Evolutionary conservation across 2,888 invertebrate genomes (phyloP).

Genomic region (Baccha elongata): DNA sequence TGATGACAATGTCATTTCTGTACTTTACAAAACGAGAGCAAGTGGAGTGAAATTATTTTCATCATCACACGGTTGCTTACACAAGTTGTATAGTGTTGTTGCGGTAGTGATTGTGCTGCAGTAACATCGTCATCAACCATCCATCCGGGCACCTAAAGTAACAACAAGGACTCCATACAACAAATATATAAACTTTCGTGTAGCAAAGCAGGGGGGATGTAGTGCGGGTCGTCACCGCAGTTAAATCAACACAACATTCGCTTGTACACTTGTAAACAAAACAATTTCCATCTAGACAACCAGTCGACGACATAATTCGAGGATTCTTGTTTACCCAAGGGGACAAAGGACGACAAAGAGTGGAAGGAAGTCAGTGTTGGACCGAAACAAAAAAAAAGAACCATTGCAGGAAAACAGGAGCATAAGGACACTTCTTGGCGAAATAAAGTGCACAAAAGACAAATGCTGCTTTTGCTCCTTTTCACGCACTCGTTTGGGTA

Average conservation of each 20-base stretch:
- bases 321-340: conserved; percentile 43
- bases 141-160: conserved; percentile 42
- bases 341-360: conserved; percentile 6
- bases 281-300: conserved; percentile 62
- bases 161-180: conserved; percentile 26
- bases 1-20: conserved; percentile 59
- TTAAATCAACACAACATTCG: conserved; percentile 44
- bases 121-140: conserved; percentile 25
- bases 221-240: conserved; percentile 68
- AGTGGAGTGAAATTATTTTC: conserved; percentile 55
- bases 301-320: conserved; percentile 69
- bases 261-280: conserved; percentile 39
- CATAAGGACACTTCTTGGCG: conserved; percentile 48
- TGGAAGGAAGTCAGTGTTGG: conserved; percentile 20
- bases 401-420: conserved; percentile 41
- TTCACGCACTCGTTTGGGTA: conserved; percentile 13
- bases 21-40: conserved; percentile 27
- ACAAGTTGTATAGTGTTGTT: background rate
- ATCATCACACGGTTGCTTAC: conserved; percentile 24
- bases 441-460: conserved; percentile 20
- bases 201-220: conserved; percentile 16
- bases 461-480: conserved; percentile 22
- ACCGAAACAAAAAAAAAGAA: background rate
- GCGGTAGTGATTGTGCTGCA: conserved; percentile 39
- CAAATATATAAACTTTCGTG: background rate